Evolutionary conservation across 2,797 vertebrate genomes (phyloP).

Genomic region (Typhlichthys eigenmanni): DNA sequence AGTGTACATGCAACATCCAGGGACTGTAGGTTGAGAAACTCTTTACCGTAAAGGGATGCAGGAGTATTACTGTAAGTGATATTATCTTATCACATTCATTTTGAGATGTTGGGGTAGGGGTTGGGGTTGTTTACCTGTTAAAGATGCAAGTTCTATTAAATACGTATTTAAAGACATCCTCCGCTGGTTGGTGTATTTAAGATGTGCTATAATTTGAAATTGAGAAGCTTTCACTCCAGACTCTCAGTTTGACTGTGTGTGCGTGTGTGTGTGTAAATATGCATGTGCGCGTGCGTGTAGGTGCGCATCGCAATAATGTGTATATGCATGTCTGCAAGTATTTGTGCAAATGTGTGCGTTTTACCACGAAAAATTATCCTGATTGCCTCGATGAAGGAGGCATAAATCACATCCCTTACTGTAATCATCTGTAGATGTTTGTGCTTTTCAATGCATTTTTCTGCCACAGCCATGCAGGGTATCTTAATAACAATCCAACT

Average conservation of each 20-base stretch:
- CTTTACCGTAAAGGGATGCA: too few species aligned
- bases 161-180: slow-evolving; percentile 51
- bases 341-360: slow-evolving; percentile 36
- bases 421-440: slow-evolving; percentile 63
- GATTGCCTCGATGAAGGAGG: slow-evolving; percentile 69
- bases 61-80: too few species aligned
- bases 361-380: slow-evolving; percentile 66
- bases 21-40: too few species aligned
- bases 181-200: slow-evolving; percentile 26
- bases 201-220: slow-evolving; percentile 27
- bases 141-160: slow-evolving; percentile 20
- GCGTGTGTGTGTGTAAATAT: slow-evolving; percentile 13
- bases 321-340: slow-evolving; percentile 14
- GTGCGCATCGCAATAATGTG: slow-evolving; percentile 4
- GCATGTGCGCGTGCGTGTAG: slow-evolving; percentile 14
- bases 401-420: slow-evolving; percentile 63
- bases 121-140: slow-evolving; percentile 39
- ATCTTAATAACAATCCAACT: slow-evolving; percentile 55
- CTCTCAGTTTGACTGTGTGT: slow-evolving; percentile 5
- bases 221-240: slow-evolving; percentile 24
- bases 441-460: slow-evolving; percentile 63
- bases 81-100: too few species aligned
- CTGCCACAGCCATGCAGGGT: slow-evolving; percentile 51
- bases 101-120: not conserved
- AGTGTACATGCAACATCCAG: too few species aligned